Evolutionary conservation across 1,140 invertebrate genomes (phyloP), one percentile per base, ranked within the genome.

Genomic region (Drosophila tani): DNA sequence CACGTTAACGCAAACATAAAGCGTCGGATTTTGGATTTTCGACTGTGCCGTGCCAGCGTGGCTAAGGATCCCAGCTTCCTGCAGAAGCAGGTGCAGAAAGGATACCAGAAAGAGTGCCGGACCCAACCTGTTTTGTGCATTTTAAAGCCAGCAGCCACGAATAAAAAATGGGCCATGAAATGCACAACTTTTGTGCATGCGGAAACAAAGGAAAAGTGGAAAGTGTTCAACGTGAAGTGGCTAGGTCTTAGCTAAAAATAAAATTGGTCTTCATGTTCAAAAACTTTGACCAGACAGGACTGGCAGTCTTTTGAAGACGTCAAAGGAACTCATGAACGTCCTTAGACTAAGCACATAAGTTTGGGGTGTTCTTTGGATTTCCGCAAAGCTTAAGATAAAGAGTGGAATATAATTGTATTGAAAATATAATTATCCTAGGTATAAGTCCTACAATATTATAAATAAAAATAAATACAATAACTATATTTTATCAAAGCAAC

Each of bases 1-100:
- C 83, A 88, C 83, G 83, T 87, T 87, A 87, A 83, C 83, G 84
- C 80, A 88, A 87, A 81, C 84, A 88, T 87, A 87, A 87, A 87
- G 80, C 84, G 84, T 87, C 58, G 81, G 83, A 87, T 87, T 79
- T 86, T 40, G 53, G 46, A 75, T 77, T 83, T 73, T 71, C 67
- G 19, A 59, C 69, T 59, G 63, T 65, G 63, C 55, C 29, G 29
- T 60, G 63, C 63, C 63, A 29, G 35, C 12, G 43, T 46, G 47
- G 63, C 73, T 49, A 35, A 51, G 19, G 60, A 38, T n/a, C 8
- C 21, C 15, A 43, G 35, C 51, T 24, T 55, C 51, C 51, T 38
- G 51, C 62, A 40, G 35, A n/a, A 67, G 40, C 27, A 40, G 35
- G 24, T 29, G 24, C 12, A 17, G 15, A 69, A 49, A 49, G 43